A percentile compares a stretch with the other conserved stretches of the same genome.
Conservation (phyloP, 2,888 invertebrate species). For the Tolmerus cingulatus region DNA sequence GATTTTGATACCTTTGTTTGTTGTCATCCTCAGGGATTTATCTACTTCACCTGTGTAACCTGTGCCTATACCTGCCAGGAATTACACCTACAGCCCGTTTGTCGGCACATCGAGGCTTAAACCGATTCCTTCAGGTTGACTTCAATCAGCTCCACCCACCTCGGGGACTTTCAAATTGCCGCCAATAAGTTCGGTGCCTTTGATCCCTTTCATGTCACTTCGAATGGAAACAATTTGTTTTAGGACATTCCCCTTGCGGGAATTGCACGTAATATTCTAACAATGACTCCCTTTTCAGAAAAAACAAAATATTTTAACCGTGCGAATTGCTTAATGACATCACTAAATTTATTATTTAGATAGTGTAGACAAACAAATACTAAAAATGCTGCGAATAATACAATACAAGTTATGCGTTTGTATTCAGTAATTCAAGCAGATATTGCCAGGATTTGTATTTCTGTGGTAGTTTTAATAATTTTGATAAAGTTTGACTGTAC, state of each 20-base stretch:
- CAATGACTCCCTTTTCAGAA: not conserved
- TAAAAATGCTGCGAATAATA: too few species aligned
- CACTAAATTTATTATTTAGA: not conserved
- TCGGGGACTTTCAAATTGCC: not conserved
- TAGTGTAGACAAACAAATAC: too few species aligned
- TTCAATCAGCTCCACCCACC: not conserved
- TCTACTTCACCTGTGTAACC: not conserved
- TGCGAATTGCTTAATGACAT: not conserved
- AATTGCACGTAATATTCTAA: not conserved
- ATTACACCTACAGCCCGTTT: not conserved
- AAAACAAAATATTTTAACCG: not conserved
- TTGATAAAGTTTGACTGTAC: too few species aligned
- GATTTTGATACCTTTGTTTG: conserved; percentile 30
- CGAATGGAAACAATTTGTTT: conserved; percentile 11
- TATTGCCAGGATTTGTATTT: too few species aligned
- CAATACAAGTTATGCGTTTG: too few species aligned
- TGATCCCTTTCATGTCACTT: not conserved
- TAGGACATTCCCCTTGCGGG: not conserved
- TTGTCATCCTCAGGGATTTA: conserved; percentile 4
- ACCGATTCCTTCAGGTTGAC: not conserved
- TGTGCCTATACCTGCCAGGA: not conserved
- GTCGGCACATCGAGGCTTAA: not conserved
- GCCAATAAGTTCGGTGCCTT: not conserved
- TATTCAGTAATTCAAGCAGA: too few species aligned
- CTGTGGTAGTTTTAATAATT: too few species aligned